These are phyloP conservation scores for Acanthaster planci DNA, from an alignment of 35 echinoderm and acorn worm species.

Conservation along the genomic window DNA sequence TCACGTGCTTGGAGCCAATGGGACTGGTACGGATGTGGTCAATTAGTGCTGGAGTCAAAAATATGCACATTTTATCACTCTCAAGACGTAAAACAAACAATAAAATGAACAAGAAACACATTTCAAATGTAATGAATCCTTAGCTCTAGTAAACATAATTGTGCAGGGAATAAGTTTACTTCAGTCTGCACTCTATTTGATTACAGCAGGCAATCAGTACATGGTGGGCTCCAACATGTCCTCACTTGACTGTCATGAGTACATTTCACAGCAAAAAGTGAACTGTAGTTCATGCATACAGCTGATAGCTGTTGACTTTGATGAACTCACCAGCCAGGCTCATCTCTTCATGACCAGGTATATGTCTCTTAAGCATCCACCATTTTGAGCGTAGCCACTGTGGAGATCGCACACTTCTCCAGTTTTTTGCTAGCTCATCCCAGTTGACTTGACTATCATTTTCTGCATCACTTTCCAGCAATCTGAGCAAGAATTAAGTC, in stretches of 20 bases:
- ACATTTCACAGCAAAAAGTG: too few relatives aligned
- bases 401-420: constrained; percentile 94
- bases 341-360: constrained; percentile 60
- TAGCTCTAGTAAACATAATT: too few relatives aligned
- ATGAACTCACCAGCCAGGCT: constrained; percentile 53
- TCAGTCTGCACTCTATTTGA: too few relatives aligned
- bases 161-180: too few relatives aligned
- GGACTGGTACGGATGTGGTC: not conserved
- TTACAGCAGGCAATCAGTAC: too few relatives aligned
- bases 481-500: constrained; percentile 52
- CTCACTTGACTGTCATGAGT: too few relatives aligned
- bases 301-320: too few relatives aligned
- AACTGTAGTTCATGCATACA: too few relatives aligned
- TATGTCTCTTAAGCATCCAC: constrained; percentile 87
- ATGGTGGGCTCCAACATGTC: too few relatives aligned
- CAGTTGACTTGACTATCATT: constrained; percentile 75
- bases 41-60: constrained; percentile 10
- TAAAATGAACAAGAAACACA: too few relatives aligned
- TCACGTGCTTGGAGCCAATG: not conserved
- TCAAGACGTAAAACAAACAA: too few relatives aligned
- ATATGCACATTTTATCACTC: not conserved
- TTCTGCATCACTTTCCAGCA: constrained; percentile 45
- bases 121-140: too few relatives aligned
- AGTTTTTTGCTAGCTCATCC: constrained; percentile 79
- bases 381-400: constrained; percentile 98